Evolutionary conservation across 2,113 vertebrate genomes (phyloP).

Genomic region (Rhea pennata): DNA sequence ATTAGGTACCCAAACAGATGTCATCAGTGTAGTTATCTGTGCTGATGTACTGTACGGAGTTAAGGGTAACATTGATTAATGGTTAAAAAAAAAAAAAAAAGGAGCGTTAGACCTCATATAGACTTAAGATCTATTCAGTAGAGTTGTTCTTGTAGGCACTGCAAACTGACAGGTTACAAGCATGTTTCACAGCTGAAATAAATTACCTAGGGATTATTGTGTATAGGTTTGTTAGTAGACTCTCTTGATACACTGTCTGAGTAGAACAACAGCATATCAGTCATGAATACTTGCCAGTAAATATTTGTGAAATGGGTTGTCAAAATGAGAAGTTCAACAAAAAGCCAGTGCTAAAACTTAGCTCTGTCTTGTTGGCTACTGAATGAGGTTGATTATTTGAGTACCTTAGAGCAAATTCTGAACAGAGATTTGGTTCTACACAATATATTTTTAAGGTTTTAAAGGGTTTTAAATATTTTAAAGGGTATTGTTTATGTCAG

Average conservation of each 20-base stretch:
- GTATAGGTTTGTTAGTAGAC: not conserved
- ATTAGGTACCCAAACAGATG: not conserved
- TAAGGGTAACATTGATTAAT: not conserved
- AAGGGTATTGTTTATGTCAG: not conserved
- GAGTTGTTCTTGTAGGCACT: not conserved
- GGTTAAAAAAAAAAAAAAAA: not conserved
- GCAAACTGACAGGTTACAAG: not conserved
- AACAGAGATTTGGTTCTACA: not conserved
- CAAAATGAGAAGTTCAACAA: not conserved
- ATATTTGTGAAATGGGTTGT: not conserved
- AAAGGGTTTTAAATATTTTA: not conserved
- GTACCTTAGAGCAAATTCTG: not conserved
- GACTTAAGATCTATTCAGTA: not conserved
- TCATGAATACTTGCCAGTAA: not conserved
- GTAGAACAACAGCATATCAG: not conserved
- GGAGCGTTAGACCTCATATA: fast-evolving
- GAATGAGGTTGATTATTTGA: not conserved
- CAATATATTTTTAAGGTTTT: not conserved
- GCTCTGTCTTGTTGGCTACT: not conserved
- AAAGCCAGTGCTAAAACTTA: not conserved
- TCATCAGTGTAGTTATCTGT: not conserved
- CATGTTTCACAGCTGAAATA: not conserved
- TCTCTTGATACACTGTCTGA: not conserved
- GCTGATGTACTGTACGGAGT: not conserved
- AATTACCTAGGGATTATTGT: not conserved